These are phyloP conservation scores for Hydraecia micacea DNA, from an alignment of 2,888 invertebrate species.

Conservation along the genomic window DNA sequence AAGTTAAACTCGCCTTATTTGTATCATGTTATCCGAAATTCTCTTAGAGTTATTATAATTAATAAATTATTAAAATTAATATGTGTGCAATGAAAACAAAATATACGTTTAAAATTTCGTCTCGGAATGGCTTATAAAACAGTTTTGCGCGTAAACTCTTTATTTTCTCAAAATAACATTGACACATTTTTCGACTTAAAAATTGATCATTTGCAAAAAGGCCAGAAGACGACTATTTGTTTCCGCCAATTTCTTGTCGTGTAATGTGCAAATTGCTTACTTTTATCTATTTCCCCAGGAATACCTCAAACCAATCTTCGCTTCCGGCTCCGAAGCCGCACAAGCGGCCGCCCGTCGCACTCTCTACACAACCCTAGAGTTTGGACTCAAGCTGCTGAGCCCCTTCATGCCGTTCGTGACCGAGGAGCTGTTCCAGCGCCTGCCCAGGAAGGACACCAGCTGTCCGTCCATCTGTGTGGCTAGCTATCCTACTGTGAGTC, in stretches of 20 bases:
- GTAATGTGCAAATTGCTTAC: neutral
- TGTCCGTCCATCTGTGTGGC: conserved; percentile 97
- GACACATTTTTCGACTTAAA: neutral
- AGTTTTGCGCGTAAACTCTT: neutral
- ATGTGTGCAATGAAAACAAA: too few relatives aligned
- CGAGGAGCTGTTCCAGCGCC: conserved; percentile 98
- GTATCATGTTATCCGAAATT: neutral
- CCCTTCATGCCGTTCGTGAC: conserved; percentile 99
- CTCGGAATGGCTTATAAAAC: neutral
- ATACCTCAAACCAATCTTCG: conserved; percentile 96
- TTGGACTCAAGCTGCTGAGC: conserved; percentile 95
- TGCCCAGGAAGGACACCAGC: conserved; percentile 92
- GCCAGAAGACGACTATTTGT: too few relatives aligned
- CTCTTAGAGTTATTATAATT: neutral
- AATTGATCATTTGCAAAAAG: too few relatives aligned
- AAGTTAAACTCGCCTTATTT: neutral
- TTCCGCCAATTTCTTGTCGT: too few relatives aligned
- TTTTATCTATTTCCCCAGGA: conserved; percentile 89
- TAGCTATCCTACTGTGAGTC: conserved; percentile 92
- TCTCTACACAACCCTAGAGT: conserved; percentile 95
- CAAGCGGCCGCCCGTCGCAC: conserved; percentile 93
- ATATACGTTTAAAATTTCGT: neutral
- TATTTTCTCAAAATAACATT: neutral
- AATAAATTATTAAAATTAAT: too few relatives aligned
- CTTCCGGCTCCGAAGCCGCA: conserved; percentile 88